Evolutionary conservation across 2,113 vertebrate genomes (phyloP).

Genomic region (Henicopernis longicauda): DNA sequence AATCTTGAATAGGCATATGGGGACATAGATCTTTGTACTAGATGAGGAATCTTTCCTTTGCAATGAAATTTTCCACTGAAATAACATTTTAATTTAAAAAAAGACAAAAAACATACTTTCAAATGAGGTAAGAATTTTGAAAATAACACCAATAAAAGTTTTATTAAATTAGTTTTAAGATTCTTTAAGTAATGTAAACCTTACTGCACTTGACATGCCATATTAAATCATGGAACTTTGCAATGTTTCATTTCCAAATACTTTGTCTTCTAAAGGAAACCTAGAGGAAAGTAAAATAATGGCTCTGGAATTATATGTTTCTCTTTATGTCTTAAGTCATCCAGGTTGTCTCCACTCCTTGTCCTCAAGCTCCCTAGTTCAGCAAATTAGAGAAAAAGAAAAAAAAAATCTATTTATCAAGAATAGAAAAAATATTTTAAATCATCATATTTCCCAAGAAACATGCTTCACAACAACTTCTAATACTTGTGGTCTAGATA

Average conservation of each 20-base stretch:
- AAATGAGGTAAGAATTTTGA: not conserved
- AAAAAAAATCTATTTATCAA: not conserved
- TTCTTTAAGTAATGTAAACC: not conserved
- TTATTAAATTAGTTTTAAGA: not conserved
- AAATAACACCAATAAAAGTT: not conserved
- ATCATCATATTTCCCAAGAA: not conserved
- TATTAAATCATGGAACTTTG: not conserved
- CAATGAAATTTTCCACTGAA: not conserved
- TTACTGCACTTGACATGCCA: not conserved
- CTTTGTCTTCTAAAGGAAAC: not conserved
- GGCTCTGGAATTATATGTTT: not conserved
- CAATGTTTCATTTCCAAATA: not conserved
- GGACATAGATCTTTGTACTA: not conserved
- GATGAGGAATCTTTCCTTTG: not conserved
- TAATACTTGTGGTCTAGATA: not conserved
- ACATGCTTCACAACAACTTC: fast-evolving
- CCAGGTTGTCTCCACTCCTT: fast-evolving
- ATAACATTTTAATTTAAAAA: not conserved
- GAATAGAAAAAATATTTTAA: not conserved
- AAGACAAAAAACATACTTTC: fast-evolving
- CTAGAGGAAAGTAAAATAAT: not conserved
- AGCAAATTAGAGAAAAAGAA: not conserved
- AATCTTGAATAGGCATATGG: not conserved
- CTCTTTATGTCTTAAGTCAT: not conserved
- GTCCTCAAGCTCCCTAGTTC: not conserved